phyloP scores from a whole-genome alignment of 2,888 invertebrate species.

The Cinara cedri region DNA sequence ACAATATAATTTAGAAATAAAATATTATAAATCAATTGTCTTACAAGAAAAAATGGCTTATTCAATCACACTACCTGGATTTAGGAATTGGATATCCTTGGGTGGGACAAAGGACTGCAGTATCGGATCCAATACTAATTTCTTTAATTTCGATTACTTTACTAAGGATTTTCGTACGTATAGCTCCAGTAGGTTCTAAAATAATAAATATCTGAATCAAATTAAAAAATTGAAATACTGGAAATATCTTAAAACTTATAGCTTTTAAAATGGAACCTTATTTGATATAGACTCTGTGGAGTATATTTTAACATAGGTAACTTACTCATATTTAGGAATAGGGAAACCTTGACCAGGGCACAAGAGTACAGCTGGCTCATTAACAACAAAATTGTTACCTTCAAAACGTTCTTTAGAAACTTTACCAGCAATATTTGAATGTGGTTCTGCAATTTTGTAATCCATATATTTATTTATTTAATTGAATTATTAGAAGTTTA shows the following conservation, averaged over 20 bases:
- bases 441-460: constrained; percentile 51
- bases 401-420: constrained; percentile 61
- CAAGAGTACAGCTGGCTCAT: constrained; percentile 60
- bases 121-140: constrained; percentile 59
- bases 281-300: neutral
- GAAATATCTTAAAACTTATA: neutral
- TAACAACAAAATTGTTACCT: constrained; percentile 59
- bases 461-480: neutral
- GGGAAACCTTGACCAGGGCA: constrained; percentile 63
- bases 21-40: neutral
- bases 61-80: neutral
- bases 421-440: constrained; percentile 59
- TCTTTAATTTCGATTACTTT: constrained; percentile 61
- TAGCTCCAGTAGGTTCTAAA: constrained; percentile 61
- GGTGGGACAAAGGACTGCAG: constrained; percentile 62
- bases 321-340: constrained; percentile 65
- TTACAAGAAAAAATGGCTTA: neutral
- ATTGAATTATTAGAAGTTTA: neutral
- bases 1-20: neutral
- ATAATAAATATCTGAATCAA: constrained; percentile 25
- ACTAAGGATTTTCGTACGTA: constrained; percentile 60
- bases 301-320: constrained; percentile 59
- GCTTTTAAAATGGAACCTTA: neutral
- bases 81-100: constrained; percentile 66
- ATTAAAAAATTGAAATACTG: neutral